These are phyloP conservation scores for Synanthedon formicaeformis DNA, from an alignment of 2,888 invertebrate genomes.

Conservation along the genomic window DNA sequence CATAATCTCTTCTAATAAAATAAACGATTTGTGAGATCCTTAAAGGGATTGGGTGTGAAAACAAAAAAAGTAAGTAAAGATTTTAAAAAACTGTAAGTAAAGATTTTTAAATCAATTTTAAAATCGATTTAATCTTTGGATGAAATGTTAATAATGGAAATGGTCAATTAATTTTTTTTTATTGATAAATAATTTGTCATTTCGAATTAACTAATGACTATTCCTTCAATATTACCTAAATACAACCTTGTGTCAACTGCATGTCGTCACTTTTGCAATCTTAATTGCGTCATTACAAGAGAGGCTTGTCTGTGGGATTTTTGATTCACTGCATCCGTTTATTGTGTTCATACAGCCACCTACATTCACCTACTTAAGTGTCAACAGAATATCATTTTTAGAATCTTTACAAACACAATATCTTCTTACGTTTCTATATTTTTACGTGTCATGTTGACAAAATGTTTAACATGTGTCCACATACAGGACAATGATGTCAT, in stretches of 20 bases:
- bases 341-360: slow-evolving; percentile 6
- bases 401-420: not conserved
- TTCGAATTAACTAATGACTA: not conserved
- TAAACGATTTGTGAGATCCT: too few species aligned
- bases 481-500: slow-evolving; percentile 4
- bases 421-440: slow-evolving; percentile 3
- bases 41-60: too few species aligned
- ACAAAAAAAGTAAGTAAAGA: too few species aligned
- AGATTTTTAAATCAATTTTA: too few species aligned
- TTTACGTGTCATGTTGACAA: slow-evolving; percentile 6
- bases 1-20: slow-evolving; percentile 9
- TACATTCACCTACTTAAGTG: slow-evolving; percentile 8
- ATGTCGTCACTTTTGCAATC: not conserved
- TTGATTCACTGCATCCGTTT: slow-evolving; percentile 15
- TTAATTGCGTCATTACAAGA: slow-evolving; percentile 5
- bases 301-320: slow-evolving; percentile 11
- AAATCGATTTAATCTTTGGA: too few species aligned
- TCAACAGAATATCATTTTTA: slow-evolving; percentile 6
- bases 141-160: too few species aligned
- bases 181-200: too few species aligned
- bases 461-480: slow-evolving; percentile 6
- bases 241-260: not conserved
- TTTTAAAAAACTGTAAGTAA: too few species aligned
- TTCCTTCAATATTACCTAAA: not conserved
- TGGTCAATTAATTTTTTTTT: too few species aligned